Conservation (phyloP, 2,113 vertebrate species). For the Burhinus oedicnemus region DNA sequence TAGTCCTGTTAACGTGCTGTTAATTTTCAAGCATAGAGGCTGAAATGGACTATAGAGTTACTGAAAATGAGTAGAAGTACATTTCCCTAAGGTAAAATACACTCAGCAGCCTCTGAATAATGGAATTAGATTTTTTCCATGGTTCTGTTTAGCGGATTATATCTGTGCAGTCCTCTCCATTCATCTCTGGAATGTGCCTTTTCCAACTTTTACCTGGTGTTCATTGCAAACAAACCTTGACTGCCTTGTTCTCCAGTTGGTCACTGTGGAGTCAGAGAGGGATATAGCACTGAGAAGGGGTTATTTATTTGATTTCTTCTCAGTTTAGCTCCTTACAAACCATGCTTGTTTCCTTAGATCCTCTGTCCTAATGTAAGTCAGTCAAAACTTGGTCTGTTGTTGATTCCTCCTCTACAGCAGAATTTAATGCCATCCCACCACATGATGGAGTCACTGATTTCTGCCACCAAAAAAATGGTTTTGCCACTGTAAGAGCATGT, state of each 20-base stretch:
- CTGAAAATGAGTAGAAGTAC: slow-evolving; percentile 63
- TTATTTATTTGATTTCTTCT: background rate
- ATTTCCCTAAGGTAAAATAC: slow-evolving; percentile 71
- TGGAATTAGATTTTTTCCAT: slow-evolving; percentile 56
- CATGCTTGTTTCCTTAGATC: background rate
- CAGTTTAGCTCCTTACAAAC: background rate
- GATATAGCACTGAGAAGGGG: background rate
- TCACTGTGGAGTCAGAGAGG: background rate
- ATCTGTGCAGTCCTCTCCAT: slow-evolving; percentile 21
- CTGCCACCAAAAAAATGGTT: background rate
- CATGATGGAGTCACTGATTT: background rate
- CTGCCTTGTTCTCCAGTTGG: background rate
- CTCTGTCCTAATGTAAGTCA: background rate
- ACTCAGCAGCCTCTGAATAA: slow-evolving; percentile 55
- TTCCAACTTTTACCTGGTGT: background rate
- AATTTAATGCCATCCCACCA: background rate
- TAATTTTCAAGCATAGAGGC: slow-evolving; percentile 68
- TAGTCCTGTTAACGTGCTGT: slow-evolving; percentile 66
- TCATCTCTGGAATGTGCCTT: slow-evolving; percentile 22
- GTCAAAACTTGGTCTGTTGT: background rate
- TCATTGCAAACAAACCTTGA: background rate
- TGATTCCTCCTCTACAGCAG: background rate
- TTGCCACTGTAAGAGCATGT: background rate
- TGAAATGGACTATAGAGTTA: slow-evolving; percentile 71
- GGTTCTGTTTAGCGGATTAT: slow-evolving; percentile 63